Conservation (phyloP, 64 coral and sea anemone species). For the Stylophora pistillata region DNA sequence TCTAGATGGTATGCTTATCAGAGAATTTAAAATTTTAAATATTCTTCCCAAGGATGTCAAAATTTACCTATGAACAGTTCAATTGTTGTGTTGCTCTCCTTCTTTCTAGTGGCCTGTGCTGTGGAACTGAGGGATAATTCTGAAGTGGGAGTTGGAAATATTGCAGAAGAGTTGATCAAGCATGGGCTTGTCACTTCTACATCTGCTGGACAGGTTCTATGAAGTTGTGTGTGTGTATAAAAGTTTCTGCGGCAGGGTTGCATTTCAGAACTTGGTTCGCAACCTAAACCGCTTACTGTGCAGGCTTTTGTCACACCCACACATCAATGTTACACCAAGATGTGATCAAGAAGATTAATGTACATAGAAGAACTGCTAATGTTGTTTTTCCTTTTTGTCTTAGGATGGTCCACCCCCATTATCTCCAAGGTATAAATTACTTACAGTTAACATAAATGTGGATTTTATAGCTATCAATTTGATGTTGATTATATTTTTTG, state of each 20-base stretch:
- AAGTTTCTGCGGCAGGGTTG: no score
- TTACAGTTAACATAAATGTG: conserved; percentile 17
- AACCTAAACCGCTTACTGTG: no score
- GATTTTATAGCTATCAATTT: background rate
- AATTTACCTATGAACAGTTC: background rate
- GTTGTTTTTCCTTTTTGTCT: background rate
- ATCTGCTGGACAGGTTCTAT: conserved; percentile 1
- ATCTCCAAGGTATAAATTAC: conserved; percentile 26
- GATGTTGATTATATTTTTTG: background rate
- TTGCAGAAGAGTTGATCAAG: conserved; percentile 13
- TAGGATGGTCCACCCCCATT: conserved; percentile 43
- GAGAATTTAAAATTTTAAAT: background rate
- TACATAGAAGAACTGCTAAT: background rate
- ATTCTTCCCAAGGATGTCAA: background rate
- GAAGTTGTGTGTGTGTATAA: no score
- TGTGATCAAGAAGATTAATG: no score
- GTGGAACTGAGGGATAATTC: conserved; percentile 21
- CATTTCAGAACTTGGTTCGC: no score
- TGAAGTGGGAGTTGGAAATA: conserved; percentile 20
- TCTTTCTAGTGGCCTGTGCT: background rate
- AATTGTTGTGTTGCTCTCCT: background rate
- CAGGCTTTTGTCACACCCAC: no score
- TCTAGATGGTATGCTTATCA: conserved; percentile 13
- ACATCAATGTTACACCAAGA: no score
- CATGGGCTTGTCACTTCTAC: background rate